Conservation (phyloP, 1,140 invertebrate species). For the Ceratoteleas bidentatus region DNA sequence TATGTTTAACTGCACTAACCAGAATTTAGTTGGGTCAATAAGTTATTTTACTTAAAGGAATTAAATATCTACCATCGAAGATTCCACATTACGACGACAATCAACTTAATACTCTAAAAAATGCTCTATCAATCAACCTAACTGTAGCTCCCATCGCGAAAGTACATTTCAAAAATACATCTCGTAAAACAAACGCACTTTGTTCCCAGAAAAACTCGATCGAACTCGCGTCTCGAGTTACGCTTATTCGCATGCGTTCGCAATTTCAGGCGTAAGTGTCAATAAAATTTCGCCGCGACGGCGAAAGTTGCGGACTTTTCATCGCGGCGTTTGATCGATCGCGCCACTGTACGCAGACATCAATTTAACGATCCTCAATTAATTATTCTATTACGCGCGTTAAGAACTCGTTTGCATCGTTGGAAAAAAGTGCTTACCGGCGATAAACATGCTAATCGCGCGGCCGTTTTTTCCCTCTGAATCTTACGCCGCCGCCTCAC, state of each 20-base stretch:
- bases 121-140: no score
- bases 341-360: constrained; percentile 13
- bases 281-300: constrained; percentile 35
- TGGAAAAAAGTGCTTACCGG: constrained; percentile 37
- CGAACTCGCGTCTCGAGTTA: constrained; percentile 8
- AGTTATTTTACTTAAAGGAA: no score
- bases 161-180: no score
- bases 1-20: no score
- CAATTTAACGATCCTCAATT: constrained; percentile 55
- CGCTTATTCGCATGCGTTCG: constrained; percentile 19
- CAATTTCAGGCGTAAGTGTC: constrained; percentile 38
- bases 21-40: no score
- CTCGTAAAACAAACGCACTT: no score
- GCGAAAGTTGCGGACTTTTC: constrained; percentile 55
- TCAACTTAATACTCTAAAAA: no score
- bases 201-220: background rate
- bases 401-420: constrained; percentile 47
- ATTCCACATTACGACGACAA: no score
- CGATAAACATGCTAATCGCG: constrained; percentile 43
- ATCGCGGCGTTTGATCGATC: constrained; percentile 41
- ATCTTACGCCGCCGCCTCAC: no score
- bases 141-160: no score
- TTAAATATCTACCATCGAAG: no score
- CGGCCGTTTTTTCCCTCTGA: no score
- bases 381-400: constrained; percentile 56